Evolutionary conservation across 2,113 vertebrate species (phyloP), one percentile per base, ranked within the genome.

Genomic region (Gobius niger): DNA sequence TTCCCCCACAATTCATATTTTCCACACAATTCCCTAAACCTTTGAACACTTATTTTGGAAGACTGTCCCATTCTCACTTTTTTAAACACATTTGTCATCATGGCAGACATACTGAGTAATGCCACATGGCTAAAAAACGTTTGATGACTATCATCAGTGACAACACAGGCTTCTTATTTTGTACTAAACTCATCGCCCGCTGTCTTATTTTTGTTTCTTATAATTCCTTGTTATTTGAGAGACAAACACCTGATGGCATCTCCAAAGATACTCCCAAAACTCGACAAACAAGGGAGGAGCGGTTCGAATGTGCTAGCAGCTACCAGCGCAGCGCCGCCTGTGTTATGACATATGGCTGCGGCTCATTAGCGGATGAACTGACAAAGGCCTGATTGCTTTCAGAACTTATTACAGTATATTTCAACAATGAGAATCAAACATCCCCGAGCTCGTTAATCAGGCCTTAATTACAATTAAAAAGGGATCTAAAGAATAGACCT

Each of bases 391-490:
- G 81, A 88, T 82, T 87, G 87, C 86, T 81, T 86, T 90, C 82
- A 77, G 75, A 83, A 85, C 80, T 84, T 82, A 88, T 84, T 82
- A 88, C 44, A 11, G 73, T 61, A 64, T 73, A 81, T 82, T 85
- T 80, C 76, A 72, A 68, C 79, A 82, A 76, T 78, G 78, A 86
- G 81, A 85, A 82, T 79, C 70, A 76, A 86, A 85, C 72, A 68
- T 82, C 72, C 77, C 71, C 79, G 53, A 47, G 75, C 80, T 85
- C 65, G 71, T 91, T 88, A 90, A 91, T 90, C 86, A 90, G 78
- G 54, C 54, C 82, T 83, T 90, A 89, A 89, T 90, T 89, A 88
- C 86, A 89, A 87, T 89, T 90, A 88, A 88, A 88, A 34, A 84
- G 78, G 52, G 82, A 88, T 88, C 76, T 85, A 85, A 90, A 88